phyloP scores from a whole-genome alignment of 2,888 invertebrate species.

The Pseudeuparius sepicola region DNA sequence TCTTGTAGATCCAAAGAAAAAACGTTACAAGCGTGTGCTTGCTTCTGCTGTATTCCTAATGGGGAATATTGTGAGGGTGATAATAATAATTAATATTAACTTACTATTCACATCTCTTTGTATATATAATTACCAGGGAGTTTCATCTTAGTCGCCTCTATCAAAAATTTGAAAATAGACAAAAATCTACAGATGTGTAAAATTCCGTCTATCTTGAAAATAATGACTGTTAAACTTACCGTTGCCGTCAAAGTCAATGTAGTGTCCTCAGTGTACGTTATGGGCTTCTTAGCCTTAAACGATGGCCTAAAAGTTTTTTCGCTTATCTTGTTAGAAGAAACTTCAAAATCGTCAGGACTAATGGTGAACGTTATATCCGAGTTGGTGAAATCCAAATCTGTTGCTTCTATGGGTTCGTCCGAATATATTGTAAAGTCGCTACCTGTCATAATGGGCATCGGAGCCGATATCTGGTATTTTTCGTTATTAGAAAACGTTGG shows the following conservation, averaged over 20 bases:
- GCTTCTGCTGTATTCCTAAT: too few relatives aligned
- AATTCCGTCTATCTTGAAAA: conserved; percentile 2
- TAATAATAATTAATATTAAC: too few relatives aligned
- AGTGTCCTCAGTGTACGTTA: conserved; percentile 18
- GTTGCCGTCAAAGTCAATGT: conserved; percentile 27
- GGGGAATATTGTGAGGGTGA: too few relatives aligned
- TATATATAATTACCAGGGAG: too few relatives aligned
- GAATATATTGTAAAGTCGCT: conserved; percentile 39
- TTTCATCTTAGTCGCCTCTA: too few relatives aligned
- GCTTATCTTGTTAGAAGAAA: conserved; percentile 12
- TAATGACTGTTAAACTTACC: too few relatives aligned
- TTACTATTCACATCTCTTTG: too few relatives aligned
- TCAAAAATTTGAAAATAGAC: too few relatives aligned
- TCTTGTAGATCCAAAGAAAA: too few relatives aligned
- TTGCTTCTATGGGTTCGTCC: conserved; percentile 34
- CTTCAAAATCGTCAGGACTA: conserved; percentile 23
- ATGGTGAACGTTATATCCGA: conserved; percentile 25
- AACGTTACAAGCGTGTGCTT: too few relatives aligned
- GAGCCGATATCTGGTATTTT: conserved; percentile 39
- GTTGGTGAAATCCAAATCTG: conserved; percentile 47
- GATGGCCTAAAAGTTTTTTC: conserved; percentile 23
- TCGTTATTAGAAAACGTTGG: conserved; percentile 15
- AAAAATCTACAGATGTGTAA: not conserved
- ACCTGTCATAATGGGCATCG: conserved; percentile 41
- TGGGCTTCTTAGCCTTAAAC: conserved; percentile 21